Evolutionary conservation across 2,888 invertebrate genomes (phyloP).

Genomic region (Machimus atricapillus): DNA sequence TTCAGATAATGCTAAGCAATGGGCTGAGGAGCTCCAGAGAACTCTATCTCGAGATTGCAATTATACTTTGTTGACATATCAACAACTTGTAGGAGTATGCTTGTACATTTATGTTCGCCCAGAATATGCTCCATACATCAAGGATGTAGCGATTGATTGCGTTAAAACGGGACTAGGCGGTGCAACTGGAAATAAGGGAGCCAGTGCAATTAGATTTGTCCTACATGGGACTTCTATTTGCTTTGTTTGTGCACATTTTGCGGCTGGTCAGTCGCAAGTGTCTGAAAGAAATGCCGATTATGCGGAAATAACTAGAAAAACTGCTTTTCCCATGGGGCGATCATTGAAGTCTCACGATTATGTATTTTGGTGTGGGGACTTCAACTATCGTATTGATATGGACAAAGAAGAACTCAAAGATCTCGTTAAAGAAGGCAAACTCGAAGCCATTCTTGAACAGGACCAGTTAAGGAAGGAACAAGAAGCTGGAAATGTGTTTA

Average conservation of each 20-base stretch:
- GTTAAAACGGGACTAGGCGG: conserved; percentile 99
- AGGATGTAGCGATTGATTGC: conserved; percentile 92
- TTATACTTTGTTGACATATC: conserved; percentile 90
- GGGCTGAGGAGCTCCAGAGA: conserved; percentile 95
- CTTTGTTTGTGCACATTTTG: conserved; percentile 98
- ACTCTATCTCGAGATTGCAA: conserved; percentile 84
- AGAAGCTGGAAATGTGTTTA: conserved; percentile 83
- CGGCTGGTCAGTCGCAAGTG: conserved; percentile 97
- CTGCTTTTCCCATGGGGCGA: conserved; percentile 90
- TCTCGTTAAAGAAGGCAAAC: conserved; percentile 68
- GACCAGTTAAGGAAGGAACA: conserved; percentile 90
- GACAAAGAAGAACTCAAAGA: conserved; percentile 93
- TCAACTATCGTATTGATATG: conserved; percentile 97
- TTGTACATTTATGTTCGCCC: conserved; percentile 93
- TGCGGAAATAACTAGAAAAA: conserved; percentile 90
- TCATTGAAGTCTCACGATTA: conserved; percentile 95
- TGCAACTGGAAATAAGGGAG: conserved; percentile 97
- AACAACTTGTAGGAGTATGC: conserved; percentile 97
- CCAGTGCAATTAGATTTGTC: conserved; percentile 89
- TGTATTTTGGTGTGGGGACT: conserved; percentile 99
- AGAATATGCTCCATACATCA: conserved; percentile 84
- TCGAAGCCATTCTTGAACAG: conserved; percentile 78
- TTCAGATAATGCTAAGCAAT: conserved; percentile 86
- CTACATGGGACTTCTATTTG: conserved; percentile 93
- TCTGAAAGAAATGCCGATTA: conserved; percentile 96